Percentiles rank a stretch among this genome's conserved stretches.
Evolutionary conservation across 2,113 vertebrate species (phyloP).

Genomic region (Cromileptes altivelis): DNA sequence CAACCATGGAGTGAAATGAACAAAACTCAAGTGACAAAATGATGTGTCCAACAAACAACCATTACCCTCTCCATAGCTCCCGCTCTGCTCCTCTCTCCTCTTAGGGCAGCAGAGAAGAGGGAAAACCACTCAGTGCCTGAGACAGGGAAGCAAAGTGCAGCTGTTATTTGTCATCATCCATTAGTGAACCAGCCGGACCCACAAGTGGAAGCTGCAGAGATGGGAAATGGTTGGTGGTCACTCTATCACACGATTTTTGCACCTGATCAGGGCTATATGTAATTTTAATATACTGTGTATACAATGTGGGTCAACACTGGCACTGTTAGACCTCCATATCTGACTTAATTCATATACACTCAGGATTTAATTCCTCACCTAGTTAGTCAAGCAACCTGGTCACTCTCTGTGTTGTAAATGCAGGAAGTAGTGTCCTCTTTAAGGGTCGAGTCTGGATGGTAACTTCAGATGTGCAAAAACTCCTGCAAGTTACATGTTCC

Average conservation of each 20-base stretch:
- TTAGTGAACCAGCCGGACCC: conserved; percentile 55
- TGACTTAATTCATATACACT: conserved; percentile 20
- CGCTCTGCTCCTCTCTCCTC: conserved; percentile 41
- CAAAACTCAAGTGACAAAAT: conserved; percentile 68
- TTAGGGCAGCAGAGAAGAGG: conserved; percentile 53
- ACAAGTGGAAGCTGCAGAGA: conserved; percentile 37
- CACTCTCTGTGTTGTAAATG: neutral
- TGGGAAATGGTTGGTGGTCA: conserved; percentile 43
- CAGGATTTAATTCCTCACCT: conserved; percentile 1
- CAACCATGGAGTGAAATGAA: conserved; percentile 49
- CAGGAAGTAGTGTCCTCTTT: neutral
- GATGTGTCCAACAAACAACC: conserved; percentile 63
- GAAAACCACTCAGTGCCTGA: conserved; percentile 63
- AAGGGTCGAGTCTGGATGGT: too few species aligned
- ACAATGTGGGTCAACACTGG: conserved; percentile 29
- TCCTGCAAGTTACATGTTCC: too few species aligned
- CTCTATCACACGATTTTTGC: conserved; percentile 28
- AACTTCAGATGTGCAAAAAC: too few species aligned
- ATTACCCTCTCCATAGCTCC: conserved; percentile 62
- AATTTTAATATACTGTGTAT: conserved; percentile 7
- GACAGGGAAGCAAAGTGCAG: conserved; percentile 69
- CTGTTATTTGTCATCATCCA: conserved; percentile 71
- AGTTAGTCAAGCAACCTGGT: neutral
- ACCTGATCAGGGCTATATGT: conserved; percentile 14
- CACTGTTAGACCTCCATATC: neutral